Percentiles rank a stretch among this genome's conserved stretches.
phyloP scores from a whole-genome alignment of 37 sponge, comb jelly and placozoan species.

The Eunapius fragilis region DNA sequence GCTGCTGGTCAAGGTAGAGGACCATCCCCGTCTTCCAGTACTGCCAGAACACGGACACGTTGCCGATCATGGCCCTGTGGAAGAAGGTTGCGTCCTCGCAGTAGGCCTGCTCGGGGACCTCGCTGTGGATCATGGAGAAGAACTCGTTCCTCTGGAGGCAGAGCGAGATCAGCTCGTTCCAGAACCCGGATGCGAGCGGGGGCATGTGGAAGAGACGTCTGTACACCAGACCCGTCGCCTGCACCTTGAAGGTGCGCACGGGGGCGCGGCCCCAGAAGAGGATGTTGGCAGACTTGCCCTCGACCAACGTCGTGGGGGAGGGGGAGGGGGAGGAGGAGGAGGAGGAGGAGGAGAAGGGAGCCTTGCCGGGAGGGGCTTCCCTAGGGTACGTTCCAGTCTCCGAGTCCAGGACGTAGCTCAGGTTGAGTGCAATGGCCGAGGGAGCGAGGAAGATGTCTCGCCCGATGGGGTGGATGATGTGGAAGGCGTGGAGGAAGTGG shows the following conservation, averaged over 20 bases:
- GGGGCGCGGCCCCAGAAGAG: background rate
- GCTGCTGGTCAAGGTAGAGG: constrained; percentile 37
- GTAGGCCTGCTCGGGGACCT: background rate
- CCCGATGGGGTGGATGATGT: constrained; percentile 53
- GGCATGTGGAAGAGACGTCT: constrained; percentile 54
- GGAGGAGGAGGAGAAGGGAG: no score
- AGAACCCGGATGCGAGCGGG: constrained; percentile 70
- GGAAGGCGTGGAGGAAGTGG: constrained; percentile 37
- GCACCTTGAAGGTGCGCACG: background rate
- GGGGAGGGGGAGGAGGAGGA: no score
- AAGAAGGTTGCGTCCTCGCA: background rate
- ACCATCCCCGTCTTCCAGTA: constrained; percentile 84
- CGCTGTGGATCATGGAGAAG: constrained; percentile 12
- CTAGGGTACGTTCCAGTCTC: constrained; percentile 34
- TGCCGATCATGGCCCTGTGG: constrained; percentile 19
- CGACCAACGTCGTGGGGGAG: no score
- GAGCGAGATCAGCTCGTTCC: constrained; percentile 72
- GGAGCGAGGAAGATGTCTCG: constrained; percentile 57
- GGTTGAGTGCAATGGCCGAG: constrained; percentile 39
- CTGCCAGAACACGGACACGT: constrained; percentile 30
- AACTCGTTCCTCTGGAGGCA: constrained; percentile 62
- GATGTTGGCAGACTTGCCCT: background rate
- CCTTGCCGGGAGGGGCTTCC: no score
- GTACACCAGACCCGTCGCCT: constrained; percentile 39
- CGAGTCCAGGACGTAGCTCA: background rate